A percentile compares a stretch with the other conserved stretches of the same genome.
phyloP scores from a whole-genome alignment of 2,888 invertebrate species.

The Coleophora flavipennella region DNA sequence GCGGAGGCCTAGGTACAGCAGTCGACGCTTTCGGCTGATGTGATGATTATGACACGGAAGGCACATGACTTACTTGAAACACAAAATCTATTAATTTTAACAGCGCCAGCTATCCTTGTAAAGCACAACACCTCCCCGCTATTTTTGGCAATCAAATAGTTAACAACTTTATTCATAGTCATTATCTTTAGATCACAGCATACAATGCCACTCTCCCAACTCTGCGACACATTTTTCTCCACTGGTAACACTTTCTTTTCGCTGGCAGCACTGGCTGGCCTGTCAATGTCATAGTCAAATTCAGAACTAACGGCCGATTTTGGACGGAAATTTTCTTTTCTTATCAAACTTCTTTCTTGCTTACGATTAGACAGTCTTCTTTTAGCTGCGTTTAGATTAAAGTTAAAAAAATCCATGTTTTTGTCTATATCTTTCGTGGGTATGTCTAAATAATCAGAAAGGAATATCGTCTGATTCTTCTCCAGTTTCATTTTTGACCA shows the following conservation, averaged over 20 bases:
- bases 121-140: conserved; percentile 52
- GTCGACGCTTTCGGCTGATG: no score
- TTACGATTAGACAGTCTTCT: conserved; percentile 33
- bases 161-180: conserved; percentile 29
- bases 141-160: conserved; percentile 50
- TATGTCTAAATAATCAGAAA: conserved; percentile 34
- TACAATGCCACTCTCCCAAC: conserved; percentile 41
- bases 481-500: conserved; percentile 54
- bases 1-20: no score
- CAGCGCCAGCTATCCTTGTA: conserved; percentile 30
- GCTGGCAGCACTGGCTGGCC: conserved; percentile 43
- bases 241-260: conserved; percentile 29
- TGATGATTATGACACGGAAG: no score
- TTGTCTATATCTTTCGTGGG: conserved; percentile 16
- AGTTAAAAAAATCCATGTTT: conserved; percentile 17
- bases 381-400: conserved; percentile 53
- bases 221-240: conserved; percentile 24
- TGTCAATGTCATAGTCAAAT: conserved; percentile 32
- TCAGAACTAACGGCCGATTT: conserved; percentile 30
- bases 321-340: conserved; percentile 27
- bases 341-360: conserved; percentile 27
- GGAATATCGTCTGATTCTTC: conserved; percentile 36
- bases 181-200: conserved; percentile 52
- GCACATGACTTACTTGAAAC: conserved; percentile 50
- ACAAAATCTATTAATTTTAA: conserved; percentile 35